Percentiles rank a stretch among this genome's conserved stretches.
Evolutionary conservation across 2,113 vertebrate species (phyloP).

Genomic region (Bubo scandiacus): DNA sequence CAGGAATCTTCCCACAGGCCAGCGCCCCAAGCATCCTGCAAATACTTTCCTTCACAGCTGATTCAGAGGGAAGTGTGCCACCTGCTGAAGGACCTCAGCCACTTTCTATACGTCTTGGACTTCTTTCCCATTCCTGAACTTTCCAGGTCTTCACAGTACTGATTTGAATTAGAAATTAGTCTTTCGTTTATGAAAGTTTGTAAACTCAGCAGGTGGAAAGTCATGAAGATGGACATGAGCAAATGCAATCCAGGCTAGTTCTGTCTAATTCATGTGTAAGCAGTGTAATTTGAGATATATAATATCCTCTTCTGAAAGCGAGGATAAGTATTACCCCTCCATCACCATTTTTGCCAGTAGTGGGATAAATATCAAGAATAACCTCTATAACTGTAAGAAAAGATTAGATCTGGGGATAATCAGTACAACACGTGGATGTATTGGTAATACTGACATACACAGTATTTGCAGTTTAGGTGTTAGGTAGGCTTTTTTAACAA

Average conservation of each 20-base stretch:
- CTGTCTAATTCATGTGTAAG: background rate
- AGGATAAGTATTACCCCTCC: background rate
- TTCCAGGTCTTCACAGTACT: background rate
- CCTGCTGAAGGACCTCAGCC: slow-evolving; percentile 49
- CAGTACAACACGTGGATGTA: background rate
- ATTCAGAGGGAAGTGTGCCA: slow-evolving; percentile 62
- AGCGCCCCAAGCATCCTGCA: background rate
- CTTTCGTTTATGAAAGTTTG: background rate
- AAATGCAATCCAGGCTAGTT: background rate
- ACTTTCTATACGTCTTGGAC: background rate
- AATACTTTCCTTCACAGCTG: background rate
- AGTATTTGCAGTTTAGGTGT: background rate
- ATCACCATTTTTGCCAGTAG: background rate
- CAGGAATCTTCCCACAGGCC: background rate
- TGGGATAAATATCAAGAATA: background rate
- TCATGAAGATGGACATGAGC: background rate
- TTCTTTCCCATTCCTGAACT: background rate
- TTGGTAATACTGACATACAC: background rate
- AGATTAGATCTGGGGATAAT: background rate
- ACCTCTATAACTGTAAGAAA: background rate
- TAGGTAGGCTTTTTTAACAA: background rate
- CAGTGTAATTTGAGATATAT: background rate
- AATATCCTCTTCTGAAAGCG: background rate
- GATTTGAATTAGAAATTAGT: background rate
- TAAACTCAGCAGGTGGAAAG: background rate